These are phyloP conservation scores for Toxonevra muliebris DNA, from an alignment of 2,888 invertebrate genomes.

Conservation along the genomic window DNA sequence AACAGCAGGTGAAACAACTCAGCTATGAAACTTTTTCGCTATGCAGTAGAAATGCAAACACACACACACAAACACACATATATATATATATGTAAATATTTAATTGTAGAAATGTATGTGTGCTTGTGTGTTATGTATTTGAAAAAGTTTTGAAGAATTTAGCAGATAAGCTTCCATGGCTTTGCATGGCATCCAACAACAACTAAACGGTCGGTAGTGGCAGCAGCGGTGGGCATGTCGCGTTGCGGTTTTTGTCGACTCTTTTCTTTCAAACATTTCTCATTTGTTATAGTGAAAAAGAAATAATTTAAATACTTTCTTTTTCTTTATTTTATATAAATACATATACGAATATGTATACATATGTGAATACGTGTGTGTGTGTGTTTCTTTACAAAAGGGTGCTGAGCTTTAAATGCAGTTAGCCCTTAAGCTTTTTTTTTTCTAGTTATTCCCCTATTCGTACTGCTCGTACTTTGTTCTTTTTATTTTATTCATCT, in stretches of 20 bases:
- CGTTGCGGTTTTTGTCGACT: background rate
- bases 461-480: no score
- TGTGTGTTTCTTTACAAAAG: background rate
- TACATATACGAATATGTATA: background rate
- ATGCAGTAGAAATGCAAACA: background rate
- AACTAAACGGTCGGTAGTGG: background rate
- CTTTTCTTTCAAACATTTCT: background rate
- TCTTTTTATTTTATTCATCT: no score
- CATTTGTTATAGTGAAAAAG: background rate
- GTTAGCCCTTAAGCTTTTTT: conserved; percentile 24
- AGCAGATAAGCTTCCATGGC: conserved; percentile 4
- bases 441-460: background rate
- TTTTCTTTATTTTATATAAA: background rate
- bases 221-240: background rate
- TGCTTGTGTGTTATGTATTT: background rate
- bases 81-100: background rate
- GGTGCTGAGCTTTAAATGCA: conserved; percentile 26
- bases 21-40: no score
- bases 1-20: background rate
- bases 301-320: conserved; percentile 7
- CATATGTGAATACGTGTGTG: background rate
- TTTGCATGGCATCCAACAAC: background rate
- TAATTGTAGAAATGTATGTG: background rate
- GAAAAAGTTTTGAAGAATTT: background rate
- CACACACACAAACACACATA: conserved; percentile 3